Conservation (phyloP, 2,888 invertebrate genomes). For the Sisyra nigra region DNA sequence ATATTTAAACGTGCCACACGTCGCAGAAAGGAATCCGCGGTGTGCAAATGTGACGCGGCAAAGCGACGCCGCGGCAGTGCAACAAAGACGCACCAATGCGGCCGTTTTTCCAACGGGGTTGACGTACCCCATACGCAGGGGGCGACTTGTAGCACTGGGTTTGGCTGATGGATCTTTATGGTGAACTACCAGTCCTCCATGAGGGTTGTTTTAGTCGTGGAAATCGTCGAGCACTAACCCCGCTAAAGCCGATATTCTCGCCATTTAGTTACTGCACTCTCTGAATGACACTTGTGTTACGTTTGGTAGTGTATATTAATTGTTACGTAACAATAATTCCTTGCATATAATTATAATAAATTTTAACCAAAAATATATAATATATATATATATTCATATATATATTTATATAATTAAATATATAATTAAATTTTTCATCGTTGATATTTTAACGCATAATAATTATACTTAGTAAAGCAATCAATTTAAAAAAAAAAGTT, state of each 20-base stretch:
- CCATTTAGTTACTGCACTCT: conserved; percentile 46
- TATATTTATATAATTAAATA: no score
- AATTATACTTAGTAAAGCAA: no score
- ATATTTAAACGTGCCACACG: no score
- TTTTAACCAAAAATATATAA: no score
- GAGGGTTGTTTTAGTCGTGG: no score
- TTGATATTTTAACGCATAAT: no score
- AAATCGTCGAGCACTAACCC: conserved; percentile 20
- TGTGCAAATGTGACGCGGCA: no score
- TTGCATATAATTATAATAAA: no score
- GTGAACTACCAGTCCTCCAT: conserved; percentile 24
- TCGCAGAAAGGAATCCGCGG: no score
- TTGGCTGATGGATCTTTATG: conserved; percentile 20
- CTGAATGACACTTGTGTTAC: conserved; percentile 44
- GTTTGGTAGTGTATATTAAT: conserved; percentile 34
- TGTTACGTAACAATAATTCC: conserved; percentile 27
- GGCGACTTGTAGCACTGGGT: conserved; percentile 26
- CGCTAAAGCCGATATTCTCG: conserved; percentile 35
- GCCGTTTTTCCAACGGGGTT: background rate
- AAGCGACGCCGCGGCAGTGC: background rate
- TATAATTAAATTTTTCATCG: no score
- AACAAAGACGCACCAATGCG: background rate
- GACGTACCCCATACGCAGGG: background rate
- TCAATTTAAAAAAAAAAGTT: no score
- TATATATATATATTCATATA: no score